Conservation (phyloP, 1,140 invertebrate species). For the Sipha flava region DNA sequence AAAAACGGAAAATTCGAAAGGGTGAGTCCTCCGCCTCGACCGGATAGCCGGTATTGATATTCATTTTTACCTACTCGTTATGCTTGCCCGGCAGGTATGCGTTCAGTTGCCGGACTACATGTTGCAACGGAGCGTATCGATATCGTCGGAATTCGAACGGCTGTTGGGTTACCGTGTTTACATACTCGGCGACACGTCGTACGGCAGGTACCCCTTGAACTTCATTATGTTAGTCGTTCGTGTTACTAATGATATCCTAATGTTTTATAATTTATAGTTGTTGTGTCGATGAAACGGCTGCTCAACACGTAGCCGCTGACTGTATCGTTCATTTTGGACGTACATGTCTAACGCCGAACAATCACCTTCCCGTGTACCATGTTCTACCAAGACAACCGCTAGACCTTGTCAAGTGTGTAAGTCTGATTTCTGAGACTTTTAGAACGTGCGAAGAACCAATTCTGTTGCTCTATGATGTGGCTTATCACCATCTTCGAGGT, state of each 20-base stretch:
- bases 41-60: background rate
- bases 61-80: background rate
- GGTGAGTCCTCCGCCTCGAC: background rate
- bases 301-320: conserved; percentile 74
- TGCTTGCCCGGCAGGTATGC: conserved; percentile 56
- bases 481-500: conserved; percentile 59
- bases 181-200: conserved; percentile 86
- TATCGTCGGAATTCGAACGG: conserved; percentile 57
- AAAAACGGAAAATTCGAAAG: background rate
- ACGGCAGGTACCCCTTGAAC: conserved; percentile 62
- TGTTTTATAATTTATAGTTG: conserved; percentile 54
- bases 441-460: conserved; percentile 46
- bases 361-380: conserved; percentile 61
- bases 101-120: conserved; percentile 85
- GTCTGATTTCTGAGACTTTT: conserved; percentile 43
- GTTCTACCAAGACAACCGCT: conserved; percentile 55
- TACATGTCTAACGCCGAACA: conserved; percentile 66
- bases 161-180: conserved; percentile 56
- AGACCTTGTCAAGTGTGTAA: conserved; percentile 45
- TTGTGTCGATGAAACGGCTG: conserved; percentile 86
- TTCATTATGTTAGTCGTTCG: background rate
- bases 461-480: conserved; percentile 64
- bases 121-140: conserved; percentile 57
- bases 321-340: conserved; percentile 85
- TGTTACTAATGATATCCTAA: background rate